Evolutionary conservation across 2,113 vertebrate species (phyloP), one percentile per base, ranked within the genome.

Genomic region (Meleagris gallopavo): DNA sequence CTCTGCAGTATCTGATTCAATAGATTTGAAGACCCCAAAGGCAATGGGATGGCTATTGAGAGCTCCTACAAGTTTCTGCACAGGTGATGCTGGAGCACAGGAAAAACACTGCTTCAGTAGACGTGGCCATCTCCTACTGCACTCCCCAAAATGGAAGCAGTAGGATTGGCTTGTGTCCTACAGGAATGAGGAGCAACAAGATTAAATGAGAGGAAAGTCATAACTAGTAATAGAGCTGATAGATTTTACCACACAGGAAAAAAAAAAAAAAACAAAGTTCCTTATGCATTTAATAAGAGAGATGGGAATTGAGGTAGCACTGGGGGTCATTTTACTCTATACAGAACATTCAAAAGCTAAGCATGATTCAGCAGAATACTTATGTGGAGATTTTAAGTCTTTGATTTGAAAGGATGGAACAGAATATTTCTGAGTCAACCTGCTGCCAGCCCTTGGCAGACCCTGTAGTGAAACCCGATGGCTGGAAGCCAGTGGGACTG

Each of bases 381-480:
- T 77, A 65, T 69, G 18, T 1, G 48, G 69, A 77, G 79, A 81
- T 72, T 83, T 76, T 38, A 88, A 85, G 43, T 22, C 65, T 89
- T 18, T 83, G 41, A n/a, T 41, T 65, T 65, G 85, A 80, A 94
- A 89, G 41, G 34, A 80, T 27, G 34, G 55, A 88, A 38, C 38
- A 89, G 74, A 64, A 84, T 0, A 88, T 41, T 69, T 87, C 66
- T 18, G 67, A 76, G 27, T 54, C 32, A 41, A 55, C 71, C 48
- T 83, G 84, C 84, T 82, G 58, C 78, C 74, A 89, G 66, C 45
- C n/a, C 50, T 88, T 79, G 40, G n/a, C 43, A 94, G 71, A 50
- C 2, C 29, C 46, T 81, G 4, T 0, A 5, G 30, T 27, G 67
- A 55, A 78, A 80, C 88, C 1, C 7, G 32, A 17, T 27, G 45